phyloP scores from a whole-genome alignment of 2,797 vertebrate species.

The Mycteria americana region DNA sequence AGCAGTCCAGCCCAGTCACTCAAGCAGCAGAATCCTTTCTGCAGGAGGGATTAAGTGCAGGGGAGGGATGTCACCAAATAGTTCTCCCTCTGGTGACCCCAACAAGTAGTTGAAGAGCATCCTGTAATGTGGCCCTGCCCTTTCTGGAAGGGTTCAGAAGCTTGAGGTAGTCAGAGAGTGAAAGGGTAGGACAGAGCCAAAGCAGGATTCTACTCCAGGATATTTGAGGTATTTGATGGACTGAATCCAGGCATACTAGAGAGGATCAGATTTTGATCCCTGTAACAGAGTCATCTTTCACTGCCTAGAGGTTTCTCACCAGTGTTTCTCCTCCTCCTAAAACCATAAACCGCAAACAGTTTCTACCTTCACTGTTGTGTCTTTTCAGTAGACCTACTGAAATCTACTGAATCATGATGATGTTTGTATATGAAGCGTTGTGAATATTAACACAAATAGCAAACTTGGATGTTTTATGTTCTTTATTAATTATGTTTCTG shows the following conservation, averaged over 20 bases:
- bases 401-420: background rate
- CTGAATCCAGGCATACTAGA: background rate
- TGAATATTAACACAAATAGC: background rate
- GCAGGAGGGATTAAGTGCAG: background rate
- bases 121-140: background rate
- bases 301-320: background rate
- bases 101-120: background rate
- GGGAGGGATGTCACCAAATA: background rate
- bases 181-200: background rate
- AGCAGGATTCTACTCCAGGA: background rate
- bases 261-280: background rate
- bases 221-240: background rate
- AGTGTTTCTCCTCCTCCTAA: background rate
- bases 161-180: background rate
- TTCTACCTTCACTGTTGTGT: background rate
- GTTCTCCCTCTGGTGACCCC: background rate
- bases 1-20: background rate
- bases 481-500: background rate
- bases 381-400: background rate
- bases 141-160: background rate
- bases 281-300: background rate
- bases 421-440: background rate
- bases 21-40: background rate
- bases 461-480: background rate
- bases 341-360: background rate